These are phyloP conservation scores for Poecilobothrus nobilitatus DNA, from an alignment of 2,888 invertebrate species.

Conservation along the genomic window DNA sequence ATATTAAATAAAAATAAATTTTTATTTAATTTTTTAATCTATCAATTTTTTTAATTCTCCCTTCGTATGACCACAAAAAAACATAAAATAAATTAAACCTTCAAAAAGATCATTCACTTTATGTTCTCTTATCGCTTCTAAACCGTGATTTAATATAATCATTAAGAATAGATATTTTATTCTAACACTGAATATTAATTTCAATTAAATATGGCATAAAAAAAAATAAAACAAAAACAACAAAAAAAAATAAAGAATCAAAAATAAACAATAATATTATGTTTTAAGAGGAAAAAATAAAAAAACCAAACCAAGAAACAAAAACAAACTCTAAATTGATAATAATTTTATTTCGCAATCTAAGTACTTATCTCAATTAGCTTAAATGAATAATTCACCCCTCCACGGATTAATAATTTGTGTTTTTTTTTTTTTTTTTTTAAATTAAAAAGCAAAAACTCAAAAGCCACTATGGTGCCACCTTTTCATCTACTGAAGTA, in stretches of 20 bases:
- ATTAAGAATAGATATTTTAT: not conserved
- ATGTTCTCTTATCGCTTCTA: not conserved
- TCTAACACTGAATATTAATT: not conserved
- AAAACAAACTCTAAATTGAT: not conserved
- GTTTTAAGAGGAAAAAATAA: too few species aligned
- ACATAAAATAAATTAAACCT: too few species aligned
- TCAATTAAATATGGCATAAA: not conserved
- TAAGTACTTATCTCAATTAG: constrained; percentile 4
- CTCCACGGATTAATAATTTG: not conserved
- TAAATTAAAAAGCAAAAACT: not conserved
- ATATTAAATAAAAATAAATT: too few species aligned
- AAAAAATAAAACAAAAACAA: not conserved
- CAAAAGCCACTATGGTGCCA: not conserved
- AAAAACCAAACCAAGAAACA: not conserved
- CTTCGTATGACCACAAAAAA: too few species aligned
- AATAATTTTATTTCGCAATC: constrained; percentile 3
- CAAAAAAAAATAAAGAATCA: not conserved
- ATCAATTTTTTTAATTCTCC: too few species aligned
- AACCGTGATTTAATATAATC: not conserved
- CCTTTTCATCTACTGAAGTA: not conserved
- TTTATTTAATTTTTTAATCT: too few species aligned
- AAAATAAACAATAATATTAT: too few species aligned
- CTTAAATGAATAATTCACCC: not conserved
- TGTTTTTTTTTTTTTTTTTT: too few species aligned
- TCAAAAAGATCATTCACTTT: constrained; percentile 4